Evolutionary conservation across 2,113 vertebrate genomes (phyloP).

Genomic region (Hypanus sabinus): DNA sequence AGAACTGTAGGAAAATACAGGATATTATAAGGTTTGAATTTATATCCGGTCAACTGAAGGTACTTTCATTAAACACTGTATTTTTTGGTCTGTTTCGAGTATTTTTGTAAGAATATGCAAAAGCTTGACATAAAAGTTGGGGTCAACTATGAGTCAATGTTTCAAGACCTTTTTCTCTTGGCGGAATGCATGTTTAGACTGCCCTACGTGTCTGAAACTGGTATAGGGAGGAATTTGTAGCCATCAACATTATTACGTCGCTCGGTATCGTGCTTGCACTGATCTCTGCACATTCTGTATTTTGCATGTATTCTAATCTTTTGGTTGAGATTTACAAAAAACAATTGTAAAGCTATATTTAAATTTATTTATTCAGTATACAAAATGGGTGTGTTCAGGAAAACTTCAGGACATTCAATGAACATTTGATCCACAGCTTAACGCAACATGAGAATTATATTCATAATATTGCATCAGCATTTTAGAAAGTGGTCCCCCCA

Average conservation of each 20-base stretch:
- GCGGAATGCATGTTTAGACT: background rate
- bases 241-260: background rate
- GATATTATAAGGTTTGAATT: background rate
- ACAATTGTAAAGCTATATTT: background rate
- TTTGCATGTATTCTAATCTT: background rate
- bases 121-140: background rate
- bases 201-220: background rate
- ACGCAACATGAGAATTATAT: background rate
- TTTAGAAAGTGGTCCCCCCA: background rate
- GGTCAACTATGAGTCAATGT: background rate
- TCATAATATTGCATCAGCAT: background rate
- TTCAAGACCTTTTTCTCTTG: background rate
- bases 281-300: background rate
- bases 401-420: background rate
- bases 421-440: background rate
- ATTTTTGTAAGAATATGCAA: background rate
- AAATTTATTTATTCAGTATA: background rate
- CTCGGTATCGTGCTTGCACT: background rate
- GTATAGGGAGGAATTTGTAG: background rate
- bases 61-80: background rate
- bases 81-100: constrained; percentile 11
- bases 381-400: background rate
- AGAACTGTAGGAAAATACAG: background rate
- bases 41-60: background rate
- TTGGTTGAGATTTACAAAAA: background rate